A percentile compares a stretch with the other conserved stretches of the same genome.
phyloP scores from a whole-genome alignment of 2,888 invertebrate genomes.

The Strigamia crassipes region DNA sequence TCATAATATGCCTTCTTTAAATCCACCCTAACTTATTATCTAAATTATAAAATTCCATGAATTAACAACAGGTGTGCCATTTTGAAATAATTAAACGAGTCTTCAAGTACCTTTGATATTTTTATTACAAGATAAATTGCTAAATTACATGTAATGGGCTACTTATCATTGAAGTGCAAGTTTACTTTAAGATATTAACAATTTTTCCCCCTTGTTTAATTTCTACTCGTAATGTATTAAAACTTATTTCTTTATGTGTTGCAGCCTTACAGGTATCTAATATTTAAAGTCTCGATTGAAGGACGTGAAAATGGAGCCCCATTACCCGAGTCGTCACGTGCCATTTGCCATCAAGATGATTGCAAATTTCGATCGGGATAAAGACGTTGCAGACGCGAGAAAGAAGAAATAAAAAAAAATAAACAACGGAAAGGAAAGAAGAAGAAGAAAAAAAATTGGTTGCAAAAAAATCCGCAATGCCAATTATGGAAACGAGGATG shows the following conservation, averaged over 20 bases:
- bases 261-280: background rate
- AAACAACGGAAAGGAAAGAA: too few relatives aligned
- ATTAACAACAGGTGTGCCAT: slow-evolving; percentile 17
- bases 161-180: background rate
- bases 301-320: background rate
- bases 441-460: background rate
- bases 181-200: too few relatives aligned
- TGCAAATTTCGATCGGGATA: slow-evolving; percentile 8
- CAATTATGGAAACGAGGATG: background rate
- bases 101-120: slow-evolving; percentile 18
- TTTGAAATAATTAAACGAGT: slow-evolving; percentile 5
- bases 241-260: too few relatives aligned
- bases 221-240: too few relatives aligned
- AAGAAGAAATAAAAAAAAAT: background rate
- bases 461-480: background rate
- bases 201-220: too few relatives aligned
- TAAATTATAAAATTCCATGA: slow-evolving; percentile 10
- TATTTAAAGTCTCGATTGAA: background rate
- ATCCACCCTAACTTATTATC: slow-evolving; percentile 11
- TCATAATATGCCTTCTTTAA: slow-evolving; percentile 20
- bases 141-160: background rate
- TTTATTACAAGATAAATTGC: background rate
- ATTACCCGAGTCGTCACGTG: slow-evolving; percentile 4
- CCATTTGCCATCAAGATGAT: background rate
- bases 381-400: background rate